Evolutionary conservation across 2,888 invertebrate genomes (phyloP).

Genomic region (Acleris cristana): DNA sequence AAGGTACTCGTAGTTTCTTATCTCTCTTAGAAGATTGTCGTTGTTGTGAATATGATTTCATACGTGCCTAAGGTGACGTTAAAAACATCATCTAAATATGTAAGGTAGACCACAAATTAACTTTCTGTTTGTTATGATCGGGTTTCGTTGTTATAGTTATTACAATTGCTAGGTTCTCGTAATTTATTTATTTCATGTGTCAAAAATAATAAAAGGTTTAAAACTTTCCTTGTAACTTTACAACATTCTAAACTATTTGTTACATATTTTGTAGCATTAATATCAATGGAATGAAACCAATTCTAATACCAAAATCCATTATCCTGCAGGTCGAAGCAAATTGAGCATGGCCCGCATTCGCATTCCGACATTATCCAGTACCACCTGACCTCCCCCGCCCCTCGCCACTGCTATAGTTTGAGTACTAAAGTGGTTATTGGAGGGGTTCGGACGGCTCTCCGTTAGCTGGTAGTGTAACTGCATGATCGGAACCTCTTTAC

Average conservation of each 20-base stretch:
- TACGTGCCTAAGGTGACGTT: too few relatives aligned
- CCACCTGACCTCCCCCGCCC: slow-evolving; percentile 1
- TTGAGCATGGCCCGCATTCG: slow-evolving; percentile 6
- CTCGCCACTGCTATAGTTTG: slow-evolving; percentile 3
- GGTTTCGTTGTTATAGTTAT: too few relatives aligned
- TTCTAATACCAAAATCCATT: slow-evolving; percentile 6
- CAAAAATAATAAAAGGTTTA: too few relatives aligned
- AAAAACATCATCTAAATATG: too few relatives aligned
- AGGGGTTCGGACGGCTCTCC: slow-evolving; percentile 10
- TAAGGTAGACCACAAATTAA: too few relatives aligned
- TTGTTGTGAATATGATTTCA: too few relatives aligned
- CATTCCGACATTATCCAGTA: background rate
- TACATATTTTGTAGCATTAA: background rate
- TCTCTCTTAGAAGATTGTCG: too few relatives aligned
- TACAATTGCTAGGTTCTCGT: too few relatives aligned
- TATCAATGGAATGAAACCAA: slow-evolving; percentile 5
- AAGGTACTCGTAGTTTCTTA: too few relatives aligned
- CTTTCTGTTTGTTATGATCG: too few relatives aligned
- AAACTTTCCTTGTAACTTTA: too few relatives aligned
- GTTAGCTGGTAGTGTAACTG: slow-evolving; percentile 15
- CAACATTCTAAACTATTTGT: background rate
- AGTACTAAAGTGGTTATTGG: slow-evolving; percentile 12
- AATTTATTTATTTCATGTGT: too few relatives aligned
- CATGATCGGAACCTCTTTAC: slow-evolving; percentile 29
- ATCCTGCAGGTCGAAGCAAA: slow-evolving; percentile 12